Evolutionary conservation across 2,888 invertebrate genomes (phyloP).

Genomic region (Chalcis sispes): DNA sequence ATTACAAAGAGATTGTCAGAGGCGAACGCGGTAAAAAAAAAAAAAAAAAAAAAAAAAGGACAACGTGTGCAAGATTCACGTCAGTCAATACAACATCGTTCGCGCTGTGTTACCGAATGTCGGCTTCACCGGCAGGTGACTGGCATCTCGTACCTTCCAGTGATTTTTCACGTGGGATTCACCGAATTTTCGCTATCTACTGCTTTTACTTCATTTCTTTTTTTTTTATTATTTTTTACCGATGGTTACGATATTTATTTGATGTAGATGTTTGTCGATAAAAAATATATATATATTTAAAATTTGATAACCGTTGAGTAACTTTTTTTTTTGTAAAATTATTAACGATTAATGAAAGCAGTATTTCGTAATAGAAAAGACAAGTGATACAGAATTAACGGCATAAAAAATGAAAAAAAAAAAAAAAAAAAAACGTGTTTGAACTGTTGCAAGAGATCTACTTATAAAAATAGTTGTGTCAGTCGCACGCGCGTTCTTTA

Average conservation of each 20-base stretch:
- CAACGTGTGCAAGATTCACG: slow-evolving; percentile 54
- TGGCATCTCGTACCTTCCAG: slow-evolving; percentile 38
- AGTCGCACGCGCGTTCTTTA: slow-evolving; percentile 40
- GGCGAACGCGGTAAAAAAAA: slow-evolving; percentile 1
- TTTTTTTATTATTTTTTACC: no score
- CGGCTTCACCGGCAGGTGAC: slow-evolving; percentile 56
- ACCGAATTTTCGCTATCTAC: slow-evolving; percentile 20
- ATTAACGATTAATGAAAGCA: no score
- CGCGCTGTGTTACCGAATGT: slow-evolving; percentile 46
- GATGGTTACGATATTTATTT: no score
- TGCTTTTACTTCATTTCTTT: no score
- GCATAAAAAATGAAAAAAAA: slow-evolving; percentile 21
- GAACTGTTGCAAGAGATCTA: slow-evolving; percentile 51
- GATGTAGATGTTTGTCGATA: no score
- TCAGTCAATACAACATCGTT: slow-evolving; percentile 58
- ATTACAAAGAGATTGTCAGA: slow-evolving; percentile 11
- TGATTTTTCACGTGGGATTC: slow-evolving; percentile 13
- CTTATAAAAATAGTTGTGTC: slow-evolving; percentile 56
- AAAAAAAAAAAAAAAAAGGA: slow-evolving; percentile 9
- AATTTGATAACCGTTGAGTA: no score
- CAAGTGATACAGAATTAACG: no score
- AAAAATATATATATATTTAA: no score
- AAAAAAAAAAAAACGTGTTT: slow-evolving; percentile 34
- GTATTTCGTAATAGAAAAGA: no score
- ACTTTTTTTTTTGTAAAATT: no score